These are phyloP conservation scores for Thalassophryne amazonica DNA, from an alignment of 2,797 vertebrate genomes.

Conservation along the genomic window DNA sequence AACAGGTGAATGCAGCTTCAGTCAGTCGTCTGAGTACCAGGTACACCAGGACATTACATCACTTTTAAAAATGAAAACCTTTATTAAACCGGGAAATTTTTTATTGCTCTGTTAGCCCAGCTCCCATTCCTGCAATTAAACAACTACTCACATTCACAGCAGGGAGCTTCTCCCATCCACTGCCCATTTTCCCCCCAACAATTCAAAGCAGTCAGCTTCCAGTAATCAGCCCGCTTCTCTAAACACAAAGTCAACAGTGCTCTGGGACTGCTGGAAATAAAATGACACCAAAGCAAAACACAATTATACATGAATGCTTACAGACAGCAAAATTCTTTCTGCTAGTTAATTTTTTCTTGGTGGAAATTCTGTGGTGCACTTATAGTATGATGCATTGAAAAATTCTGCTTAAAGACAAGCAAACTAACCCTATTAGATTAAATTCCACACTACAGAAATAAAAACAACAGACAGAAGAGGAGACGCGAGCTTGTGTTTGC, in stretches of 20 bases:
- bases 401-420: too few species aligned
- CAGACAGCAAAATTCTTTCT: not conserved
- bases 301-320: conserved; percentile 10
- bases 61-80: not conserved
- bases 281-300: conserved; percentile 12
- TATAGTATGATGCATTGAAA: conserved; percentile 30
- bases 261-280: conserved; percentile 9
- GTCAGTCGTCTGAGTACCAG: too few species aligned
- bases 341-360: not conserved
- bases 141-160: conserved; percentile 5
- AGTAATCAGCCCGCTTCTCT: conserved; percentile 19
- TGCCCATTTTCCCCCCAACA: conserved; percentile 42
- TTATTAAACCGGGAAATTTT: not conserved
- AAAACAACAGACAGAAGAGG: conserved; percentile 1
- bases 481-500: not conserved
- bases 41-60: not conserved
- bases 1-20: too few species aligned
- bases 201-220: conserved; percentile 24
- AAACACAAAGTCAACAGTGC: conserved; percentile 26
- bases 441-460: not conserved
- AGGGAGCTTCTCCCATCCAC: conserved; percentile 6
- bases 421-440: conserved; percentile 19
- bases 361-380: not conserved
- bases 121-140: not conserved
- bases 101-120: not conserved